Base-by-base conservation (phyloP, 2,797 vertebrate species). In the Cossypha heuglini region DNA sequence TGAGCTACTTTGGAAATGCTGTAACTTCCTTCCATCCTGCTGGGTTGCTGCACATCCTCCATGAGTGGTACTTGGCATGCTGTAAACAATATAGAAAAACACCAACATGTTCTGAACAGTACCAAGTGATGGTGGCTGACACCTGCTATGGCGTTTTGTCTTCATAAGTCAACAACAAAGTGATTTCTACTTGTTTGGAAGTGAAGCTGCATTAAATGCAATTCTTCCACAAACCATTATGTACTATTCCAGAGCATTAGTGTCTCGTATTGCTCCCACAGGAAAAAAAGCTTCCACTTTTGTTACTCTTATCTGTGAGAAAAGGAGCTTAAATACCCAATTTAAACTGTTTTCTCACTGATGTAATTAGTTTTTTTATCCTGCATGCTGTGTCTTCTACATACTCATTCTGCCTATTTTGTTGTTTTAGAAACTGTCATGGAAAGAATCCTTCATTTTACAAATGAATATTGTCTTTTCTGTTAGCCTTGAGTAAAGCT, bases 311-410 rank as follows among this genome's bases (percentile, higher is more conserved):
- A 43, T 15, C 66, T 73, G 68, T 92, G 91, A 80, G 84, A 83
- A 83, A 92, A 93, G 18, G 35, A 87, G 24, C 51, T 76, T 54
- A 89, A 79, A 46, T 48, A 64, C 2, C 31, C 54, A 40, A 88
- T 90, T 93, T 54, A 64, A 88, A 45, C 43, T 52, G 77, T 48
- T 93, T 95, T 87, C 89, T 88, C 89, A 88, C 61, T 66, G 22
- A 58, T 52, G 26, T 85, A 22, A 51, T 37, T 58, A 54, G 54
- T 62, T 33, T 55, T 51, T 62, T 75, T 68, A 43, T 31, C 75
- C 35, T 73, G 61, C 46, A 66, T 55, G 46, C 33, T 58, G 8
- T 8, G 19, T 73, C 16, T 87, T 85, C 84, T 79, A 8, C 33
- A 24, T 62, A 63, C 29, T 85, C 57, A 48, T 80, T 95, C 77